Base-by-base conservation (phyloP, 2,888 invertebrate species). In the Philopedon plagiatum region DNA sequence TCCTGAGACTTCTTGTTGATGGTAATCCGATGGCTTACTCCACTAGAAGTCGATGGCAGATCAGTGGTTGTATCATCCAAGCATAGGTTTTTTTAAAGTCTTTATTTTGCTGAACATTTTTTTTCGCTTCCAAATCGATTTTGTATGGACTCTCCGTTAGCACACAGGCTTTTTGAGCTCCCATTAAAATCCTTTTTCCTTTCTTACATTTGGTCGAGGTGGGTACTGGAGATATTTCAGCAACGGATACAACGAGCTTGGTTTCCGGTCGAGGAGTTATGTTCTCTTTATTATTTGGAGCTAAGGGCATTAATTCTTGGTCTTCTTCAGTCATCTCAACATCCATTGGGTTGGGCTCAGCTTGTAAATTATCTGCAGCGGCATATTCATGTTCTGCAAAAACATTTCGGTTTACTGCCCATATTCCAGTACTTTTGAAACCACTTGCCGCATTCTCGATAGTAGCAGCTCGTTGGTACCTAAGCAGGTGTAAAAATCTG, bases 341-440 rank as follows among this genome's bases (percentile, higher is more conserved):
- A 11, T 34, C 34, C 34, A 34, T 34, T 34, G 34, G 34, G 9
- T 8, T 34, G 9, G 34, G 9, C 34, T 34, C 7, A 34, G 9
- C 34, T 34, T 34, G 34, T 46, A 49, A 21, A 49, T 49, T 19
- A 21, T 49, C 49, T n/a, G 49, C 18, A 19, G 57, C 57, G 11
- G 44, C 66, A 66, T 57, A 56, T 19, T 66, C 66, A 4, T 8
- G 13, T 21, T 66, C 66, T 8, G 18, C n/a, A 15, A 49, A 49
- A 8, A 44, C 44, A 44, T 44, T 8, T 15, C 44, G 13, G 18
- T 44, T 15, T 2, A 44, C 18, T 15, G 49, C 21, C 49, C 21
- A 49, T 21, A 49, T 21, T 5, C 49, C 21, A n/a, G 21, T 21
- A 4, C 5, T 21, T 19, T 49, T 49, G 9, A 21, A 49, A 21